Evolutionary conservation across 2,797 vertebrate genomes (phyloP).

Genomic region (Philypnodon macrostomus): DNA sequence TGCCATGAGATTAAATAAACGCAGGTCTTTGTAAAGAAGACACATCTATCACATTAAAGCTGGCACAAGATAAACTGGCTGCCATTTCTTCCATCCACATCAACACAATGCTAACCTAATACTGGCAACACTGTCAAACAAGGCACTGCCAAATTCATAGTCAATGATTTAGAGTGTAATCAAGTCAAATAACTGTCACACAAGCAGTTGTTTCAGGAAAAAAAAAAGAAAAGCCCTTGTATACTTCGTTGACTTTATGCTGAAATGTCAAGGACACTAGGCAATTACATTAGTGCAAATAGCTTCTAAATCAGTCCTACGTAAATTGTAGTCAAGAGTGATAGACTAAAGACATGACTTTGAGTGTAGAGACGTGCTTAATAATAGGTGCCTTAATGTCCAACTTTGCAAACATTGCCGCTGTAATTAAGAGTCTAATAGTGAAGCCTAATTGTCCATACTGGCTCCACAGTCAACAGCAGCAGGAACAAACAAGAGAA

Average conservation of each 20-base stretch:
- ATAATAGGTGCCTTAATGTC: slow-evolving; percentile 31
- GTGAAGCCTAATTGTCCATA: slow-evolving; percentile 49
- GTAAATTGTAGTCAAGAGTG: slow-evolving; percentile 31
- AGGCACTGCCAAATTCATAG: neutral
- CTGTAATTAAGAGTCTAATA: slow-evolving; percentile 65
- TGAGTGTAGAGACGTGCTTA: slow-evolving; percentile 25
- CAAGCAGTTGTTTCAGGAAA: no score
- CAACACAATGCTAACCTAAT: slow-evolving; percentile 27
- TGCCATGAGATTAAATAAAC: slow-evolving; percentile 64
- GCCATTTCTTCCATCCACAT: slow-evolving; percentile 56
- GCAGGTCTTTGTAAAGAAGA: slow-evolving; percentile 46
- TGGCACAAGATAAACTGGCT: slow-evolving; percentile 65
- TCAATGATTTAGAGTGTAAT: neutral
- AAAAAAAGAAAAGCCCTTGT: slow-evolving; percentile 19
- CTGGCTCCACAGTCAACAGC: slow-evolving; percentile 65
- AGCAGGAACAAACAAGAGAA: slow-evolving; percentile 62
- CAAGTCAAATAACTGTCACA: slow-evolving; percentile 37
- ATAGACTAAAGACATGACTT: neutral
- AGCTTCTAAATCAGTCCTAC: slow-evolving; percentile 44
- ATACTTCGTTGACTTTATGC: slow-evolving; percentile 35
- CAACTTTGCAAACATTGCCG: slow-evolving; percentile 42
- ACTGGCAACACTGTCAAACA: neutral
- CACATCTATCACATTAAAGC: slow-evolving; percentile 60
- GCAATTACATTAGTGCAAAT: slow-evolving; percentile 52
- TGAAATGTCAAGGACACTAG: slow-evolving; percentile 39